Base-by-base conservation (phyloP, 2,113 vertebrate genomes). In the Marcusenius ussheri region DNA sequence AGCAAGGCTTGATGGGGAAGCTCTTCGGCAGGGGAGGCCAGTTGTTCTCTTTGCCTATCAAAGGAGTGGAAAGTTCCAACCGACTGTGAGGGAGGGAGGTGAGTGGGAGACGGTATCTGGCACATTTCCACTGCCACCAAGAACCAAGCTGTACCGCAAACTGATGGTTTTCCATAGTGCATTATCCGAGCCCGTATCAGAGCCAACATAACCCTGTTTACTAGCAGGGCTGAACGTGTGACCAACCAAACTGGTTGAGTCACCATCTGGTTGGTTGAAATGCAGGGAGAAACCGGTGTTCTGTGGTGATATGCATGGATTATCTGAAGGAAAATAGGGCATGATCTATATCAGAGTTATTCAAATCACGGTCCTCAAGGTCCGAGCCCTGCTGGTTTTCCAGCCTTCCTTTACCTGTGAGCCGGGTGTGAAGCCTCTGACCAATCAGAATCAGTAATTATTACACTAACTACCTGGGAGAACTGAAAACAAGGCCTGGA, bases 1-100 rank as follows among this genome's bases (percentile, higher is more conserved):
- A 99, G 91, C 98, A 99, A 0, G 98, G 98, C 91, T 97, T 98
- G 93, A 99, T 93, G 0, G 98, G 98, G 91, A 96, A 99, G 84
- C n/a, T 93, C 4, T 89, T 94, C 10, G 98, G 98, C 0, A 99
- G 95, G 0, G 98, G 98, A 0, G 98, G 98, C 98, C 98, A 99
- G 93, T 99, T 99, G 95, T 99, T 99, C 74, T 96, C 95, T 94
- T 96, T 97, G 45, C 96, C 98, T 99, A 95, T 0, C 0, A 21
- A 89, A 5, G 49, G 46, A 17, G 90, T 3, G 85, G 6, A 17
- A 47, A 21, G 87, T 91, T 90, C 3, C 19, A 42, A 42, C 0
- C 4, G 74, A 39, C 74, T 80, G 27, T 27, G 15, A 35, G 35
- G 74, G 74, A 80, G 1, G 74, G 13, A 77, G 70, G 70, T 1